Evolutionary conservation across 2,113 vertebrate genomes (phyloP), one percentile per base, ranked within the genome.

Genomic region (Raphicerus campestris): DNA sequence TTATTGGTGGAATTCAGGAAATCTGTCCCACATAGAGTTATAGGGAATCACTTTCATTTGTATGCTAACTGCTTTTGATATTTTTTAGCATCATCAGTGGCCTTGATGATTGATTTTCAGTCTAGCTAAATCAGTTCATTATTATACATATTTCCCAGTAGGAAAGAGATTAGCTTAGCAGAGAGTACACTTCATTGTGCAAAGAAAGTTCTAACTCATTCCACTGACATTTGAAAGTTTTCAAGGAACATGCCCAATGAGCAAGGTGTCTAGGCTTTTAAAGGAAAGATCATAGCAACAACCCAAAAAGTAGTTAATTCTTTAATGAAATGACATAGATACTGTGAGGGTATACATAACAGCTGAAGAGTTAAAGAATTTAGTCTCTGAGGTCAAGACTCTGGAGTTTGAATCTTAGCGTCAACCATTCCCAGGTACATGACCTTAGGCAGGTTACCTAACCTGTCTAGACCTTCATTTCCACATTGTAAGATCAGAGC

Each of bases 21-120:
- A 98, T 97, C 85, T 98, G 94, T 91, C 97, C 97, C 89, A 91
- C 63, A 86, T 30, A 97, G 82, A 91, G 89, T 96, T 98, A 96
- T 90, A 97, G 95, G 91, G 97, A 97, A 97, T 96, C 95, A 91
- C 89, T 97, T 97, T 96, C 97, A 97, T 98, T 97, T 97, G 97
- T 97, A 97, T 96, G 95, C 97, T 98, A 98, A 98, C 97, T 97
- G 95, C 94, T 97, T 97, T 98, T 97, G 97, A 98, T 97, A 97
- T 88, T 93, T 95, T 97, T 85, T 53, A 98, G 94, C 82, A 82
- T 93, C 17, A 0, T 97, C 96, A 96, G 91, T 96, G 84, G 94
- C 83, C 94, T 95, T 58, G 47, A 86, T 96, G 97, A 97, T 95
- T 97, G 97, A 97, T 97, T 98, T 97, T 96, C 94, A 96, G 88